Evolutionary conservation across 2,113 vertebrate genomes (phyloP).

Genomic region (Isichthys henryi): DNA sequence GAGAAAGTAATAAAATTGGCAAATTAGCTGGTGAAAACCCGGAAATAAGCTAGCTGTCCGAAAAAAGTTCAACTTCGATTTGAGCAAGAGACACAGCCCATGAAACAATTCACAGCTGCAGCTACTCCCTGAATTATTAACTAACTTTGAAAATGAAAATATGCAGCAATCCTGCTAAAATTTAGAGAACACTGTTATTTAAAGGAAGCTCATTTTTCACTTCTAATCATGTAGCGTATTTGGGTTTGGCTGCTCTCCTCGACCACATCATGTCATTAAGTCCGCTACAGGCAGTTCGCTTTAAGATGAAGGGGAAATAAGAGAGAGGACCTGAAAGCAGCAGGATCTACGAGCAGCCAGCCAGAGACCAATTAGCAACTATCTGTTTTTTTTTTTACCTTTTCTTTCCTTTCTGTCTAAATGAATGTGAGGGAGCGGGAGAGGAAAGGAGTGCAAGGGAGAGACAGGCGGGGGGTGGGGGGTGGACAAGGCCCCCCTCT

Average conservation of each 20-base stretch:
- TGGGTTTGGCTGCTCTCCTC: background rate
- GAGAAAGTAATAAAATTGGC: background rate
- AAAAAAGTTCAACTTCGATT: background rate
- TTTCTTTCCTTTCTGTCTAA: slow-evolving; percentile 47
- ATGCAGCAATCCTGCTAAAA: background rate
- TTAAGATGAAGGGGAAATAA: background rate
- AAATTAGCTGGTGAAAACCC: background rate
- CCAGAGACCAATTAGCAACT: slow-evolving; percentile 72
- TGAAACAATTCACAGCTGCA: background rate
- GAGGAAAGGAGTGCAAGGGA: background rate
- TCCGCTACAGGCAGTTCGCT: background rate
- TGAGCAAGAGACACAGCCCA: background rate
- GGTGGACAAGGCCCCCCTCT: slow-evolving; percentile 63
- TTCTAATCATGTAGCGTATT: background rate
- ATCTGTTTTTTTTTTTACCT: slow-evolving; percentile 49
- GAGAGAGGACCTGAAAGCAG: slow-evolving; percentile 46
- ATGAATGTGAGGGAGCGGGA: slow-evolving; percentile 38
- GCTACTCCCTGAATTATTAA: background rate
- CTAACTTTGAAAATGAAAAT: background rate
- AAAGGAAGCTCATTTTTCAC: background rate
- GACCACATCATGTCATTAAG: background rate
- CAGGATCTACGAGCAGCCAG: slow-evolving; percentile 64
- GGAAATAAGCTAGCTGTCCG: background rate
- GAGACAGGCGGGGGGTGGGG: slow-evolving; percentile 49
- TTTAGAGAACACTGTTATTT: background rate